These are phyloP conservation scores for Bombus waltoni DNA, from an alignment of 1,140 invertebrate species.

Conservation along the genomic window DNA sequence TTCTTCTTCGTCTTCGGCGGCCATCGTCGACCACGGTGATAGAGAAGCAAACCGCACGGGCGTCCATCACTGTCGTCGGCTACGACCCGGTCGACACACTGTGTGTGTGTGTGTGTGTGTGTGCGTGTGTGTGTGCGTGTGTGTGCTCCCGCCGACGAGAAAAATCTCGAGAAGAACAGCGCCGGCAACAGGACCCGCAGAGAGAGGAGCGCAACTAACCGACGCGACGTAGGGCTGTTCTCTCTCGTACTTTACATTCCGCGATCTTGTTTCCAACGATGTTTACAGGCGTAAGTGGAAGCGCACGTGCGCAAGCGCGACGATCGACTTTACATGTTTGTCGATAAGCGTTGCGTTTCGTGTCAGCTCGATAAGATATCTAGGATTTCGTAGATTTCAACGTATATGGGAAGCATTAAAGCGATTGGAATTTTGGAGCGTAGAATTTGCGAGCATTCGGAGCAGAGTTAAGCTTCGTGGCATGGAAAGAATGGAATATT, in stretches of 20 bases:
- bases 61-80: slow-evolving; percentile 76
- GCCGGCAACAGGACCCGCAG: slow-evolving; percentile 27
- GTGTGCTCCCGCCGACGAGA: slow-evolving; percentile 53
- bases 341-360: background rate
- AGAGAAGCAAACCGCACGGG: slow-evolving; percentile 76
- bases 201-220: slow-evolving; percentile 15
- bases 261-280: slow-evolving; percentile 71
- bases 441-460: too few relatives aligned
- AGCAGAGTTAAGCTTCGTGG: background rate
- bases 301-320: slow-evolving; percentile 41
- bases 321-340: background rate
- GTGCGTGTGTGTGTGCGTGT: background rate
- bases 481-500: background rate
- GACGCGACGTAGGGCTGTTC: slow-evolving; percentile 30
- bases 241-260: slow-evolving; percentile 69
- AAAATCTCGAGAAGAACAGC: slow-evolving; percentile 62
- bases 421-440: background rate
- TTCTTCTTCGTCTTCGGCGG: slow-evolving; percentile 63
- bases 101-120: slow-evolving; percentile 9
- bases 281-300: slow-evolving; percentile 59
- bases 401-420: too few relatives aligned
- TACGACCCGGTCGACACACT: slow-evolving; percentile 64
- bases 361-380: slow-evolving; percentile 1
- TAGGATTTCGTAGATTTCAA: background rate
- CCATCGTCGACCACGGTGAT: slow-evolving; percentile 72